Conservation (phyloP, 1,140 invertebrate genomes). For the Chelonus insularis region DNA sequence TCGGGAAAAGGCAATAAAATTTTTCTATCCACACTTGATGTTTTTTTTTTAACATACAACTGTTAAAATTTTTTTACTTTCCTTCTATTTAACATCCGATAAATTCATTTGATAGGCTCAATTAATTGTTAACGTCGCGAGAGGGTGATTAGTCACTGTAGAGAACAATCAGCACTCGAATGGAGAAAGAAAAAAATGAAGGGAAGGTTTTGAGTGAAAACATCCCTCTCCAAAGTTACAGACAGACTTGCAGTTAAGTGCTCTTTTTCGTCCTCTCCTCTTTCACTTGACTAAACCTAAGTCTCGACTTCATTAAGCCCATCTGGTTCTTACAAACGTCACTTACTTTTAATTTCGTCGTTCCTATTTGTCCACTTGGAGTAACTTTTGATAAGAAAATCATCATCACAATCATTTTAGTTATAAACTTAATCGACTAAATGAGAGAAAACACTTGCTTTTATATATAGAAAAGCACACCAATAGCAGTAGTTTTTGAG, state of each 20-base stretch:
- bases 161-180: slow-evolving; percentile 20
- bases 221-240: neutral
- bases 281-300: neutral
- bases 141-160: slow-evolving; percentile 17
- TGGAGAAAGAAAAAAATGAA: neutral
- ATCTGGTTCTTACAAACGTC: neutral
- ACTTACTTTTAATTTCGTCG: neutral
- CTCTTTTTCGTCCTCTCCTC: neutral
- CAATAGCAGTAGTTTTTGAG: neutral
- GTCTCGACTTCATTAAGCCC: slow-evolving; percentile 3
- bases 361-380: too few species aligned
- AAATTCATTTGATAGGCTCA: slow-evolving; percentile 10
- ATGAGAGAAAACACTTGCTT: too few species aligned
- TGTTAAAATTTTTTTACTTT: too few species aligned
- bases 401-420: slow-evolving; percentile 5
- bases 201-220: neutral
- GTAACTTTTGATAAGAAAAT: slow-evolving; percentile 6
- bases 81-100: slow-evolving; percentile 12
- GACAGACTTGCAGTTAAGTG: neutral
- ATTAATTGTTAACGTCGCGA: slow-evolving; percentile 11
- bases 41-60: too few species aligned
- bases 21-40: too few species aligned
- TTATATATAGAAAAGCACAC: neutral
- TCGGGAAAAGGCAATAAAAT: too few species aligned
- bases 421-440: slow-evolving; percentile 6